phyloP scores from a whole-genome alignment of 2,797 vertebrate species.

The Channa striata region DNA sequence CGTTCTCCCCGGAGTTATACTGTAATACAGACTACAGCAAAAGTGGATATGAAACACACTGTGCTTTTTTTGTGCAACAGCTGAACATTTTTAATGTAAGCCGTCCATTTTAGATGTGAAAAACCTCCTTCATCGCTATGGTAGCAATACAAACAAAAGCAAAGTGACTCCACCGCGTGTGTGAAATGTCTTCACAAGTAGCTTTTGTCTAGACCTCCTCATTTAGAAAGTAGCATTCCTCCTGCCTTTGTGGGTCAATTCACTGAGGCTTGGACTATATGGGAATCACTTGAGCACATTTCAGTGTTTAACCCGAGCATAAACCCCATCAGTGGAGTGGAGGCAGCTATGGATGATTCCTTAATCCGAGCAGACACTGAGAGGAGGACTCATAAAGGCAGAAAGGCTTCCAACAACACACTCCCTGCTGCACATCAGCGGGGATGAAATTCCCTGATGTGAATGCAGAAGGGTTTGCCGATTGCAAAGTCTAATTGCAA shows the following conservation, averaged over 20 bases:
- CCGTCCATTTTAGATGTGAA: slow-evolving; percentile 14
- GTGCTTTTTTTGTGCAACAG: slow-evolving; percentile 6
- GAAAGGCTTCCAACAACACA: slow-evolving; percentile 68
- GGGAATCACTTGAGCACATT: slow-evolving; percentile 75
- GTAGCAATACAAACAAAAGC: slow-evolving; percentile 18
- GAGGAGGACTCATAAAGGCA: slow-evolving; percentile 71
- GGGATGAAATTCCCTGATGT: slow-evolving; percentile 67
- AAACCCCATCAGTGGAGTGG: slow-evolving; percentile 71
- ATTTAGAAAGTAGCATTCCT: slow-evolving; percentile 54
- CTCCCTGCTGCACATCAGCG: slow-evolving; percentile 64
- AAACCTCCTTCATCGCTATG: slow-evolving; percentile 17
- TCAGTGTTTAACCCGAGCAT: slow-evolving; percentile 74
- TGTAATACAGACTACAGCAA: slow-evolving; percentile 28
- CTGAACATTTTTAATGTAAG: slow-evolving; percentile 6
- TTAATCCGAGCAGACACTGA: slow-evolving; percentile 78
- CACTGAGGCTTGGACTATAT: slow-evolving; percentile 62
- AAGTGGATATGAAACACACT: slow-evolving; percentile 24
- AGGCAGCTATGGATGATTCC: slow-evolving; percentile 70
- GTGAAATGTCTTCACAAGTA: slow-evolving; percentile 38
- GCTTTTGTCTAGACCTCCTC: slow-evolving; percentile 56
- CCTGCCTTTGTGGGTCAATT: slow-evolving; percentile 66
- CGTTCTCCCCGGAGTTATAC: slow-evolving; percentile 13
- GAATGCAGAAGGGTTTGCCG: slow-evolving; percentile 64
- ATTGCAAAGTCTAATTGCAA: slow-evolving; percentile 79
- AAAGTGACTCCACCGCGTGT: slow-evolving; percentile 7